Base-by-base conservation (phyloP, 2,888 invertebrate species). In the Ochropleura plecta region DNA sequence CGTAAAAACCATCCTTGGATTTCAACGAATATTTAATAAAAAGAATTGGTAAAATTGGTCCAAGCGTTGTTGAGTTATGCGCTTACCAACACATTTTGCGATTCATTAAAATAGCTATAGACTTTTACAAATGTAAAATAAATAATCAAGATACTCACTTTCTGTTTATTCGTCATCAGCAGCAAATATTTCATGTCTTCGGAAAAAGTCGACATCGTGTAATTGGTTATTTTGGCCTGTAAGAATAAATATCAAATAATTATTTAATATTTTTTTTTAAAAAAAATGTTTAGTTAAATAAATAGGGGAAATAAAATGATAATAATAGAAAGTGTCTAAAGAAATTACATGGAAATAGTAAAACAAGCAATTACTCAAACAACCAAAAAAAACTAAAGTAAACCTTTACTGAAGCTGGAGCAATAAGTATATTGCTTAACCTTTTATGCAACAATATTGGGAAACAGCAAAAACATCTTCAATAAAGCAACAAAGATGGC, bases 151-250 rank as follows among this genome's bases (percentile, higher is more conserved):
- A 46, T 30, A 79, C 77, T 78, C 79, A 96, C 96, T 92, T 93
- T 96, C 67, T 86, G 88, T 73, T 76, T 90, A 68, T 95, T 91
- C 10, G 88, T 85, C 3, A 88, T 80, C 44, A 96, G 81, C 78
- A 96, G 83, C 68, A 94, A 83, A 88, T 93, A 94, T 80, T 92
- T 92, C 67, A 93, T 90, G 77, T 95, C 93, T 20, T 91, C 88
- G 2, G 96, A 95, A 73, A 95, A 95, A 30, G 92, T 85, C 5
- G 92, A 88, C 12, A 94, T 82, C 30, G 91, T 86, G 69, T 91
- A 94, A 71, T 92, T 91, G 44, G 86, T 89, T 59, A 96, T 87
- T 48, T 91, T 92, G 51, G 82, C 73, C 96, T 96, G 94, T 40
- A 74, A 92, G 90, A 69, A 85, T 62, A 86, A 76, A 79, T 0